These are phyloP conservation scores for Tinea semifulvella DNA, from an alignment of 2,888 invertebrate genomes.

Conservation along the genomic window DNA sequence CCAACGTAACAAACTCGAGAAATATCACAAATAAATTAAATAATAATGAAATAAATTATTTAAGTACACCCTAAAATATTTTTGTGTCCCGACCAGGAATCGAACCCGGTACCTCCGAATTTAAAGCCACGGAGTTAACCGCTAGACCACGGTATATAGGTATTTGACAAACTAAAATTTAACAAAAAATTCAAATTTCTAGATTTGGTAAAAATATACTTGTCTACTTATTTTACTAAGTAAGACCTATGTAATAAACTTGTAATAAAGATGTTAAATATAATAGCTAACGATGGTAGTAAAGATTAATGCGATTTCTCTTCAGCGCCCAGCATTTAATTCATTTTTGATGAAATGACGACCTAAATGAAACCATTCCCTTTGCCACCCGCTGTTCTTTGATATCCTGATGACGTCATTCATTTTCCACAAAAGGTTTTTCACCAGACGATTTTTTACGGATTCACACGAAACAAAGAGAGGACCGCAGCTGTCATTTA, in stretches of 20 bases:
- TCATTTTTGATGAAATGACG: conserved; percentile 9
- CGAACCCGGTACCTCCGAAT: too few species aligned
- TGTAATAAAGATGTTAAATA: neutral
- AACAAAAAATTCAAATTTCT: too few species aligned
- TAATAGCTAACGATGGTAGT: neutral
- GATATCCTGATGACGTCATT: conserved; percentile 2
- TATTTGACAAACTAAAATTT: too few species aligned
- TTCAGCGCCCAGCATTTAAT: neutral
- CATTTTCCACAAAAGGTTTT: conserved; percentile 3
- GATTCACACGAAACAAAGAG: neutral
- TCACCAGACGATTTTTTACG: neutral
- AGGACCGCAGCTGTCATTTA: neutral
- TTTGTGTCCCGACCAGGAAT: too few species aligned
- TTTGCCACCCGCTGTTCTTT: conserved; percentile 7
- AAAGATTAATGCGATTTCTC: conserved; percentile 8
- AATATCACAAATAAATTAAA: too few species aligned
- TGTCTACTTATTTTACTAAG: too few species aligned
- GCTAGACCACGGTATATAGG: too few species aligned
- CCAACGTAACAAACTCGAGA: too few species aligned
- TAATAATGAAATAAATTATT: too few species aligned
- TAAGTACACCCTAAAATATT: too few species aligned
- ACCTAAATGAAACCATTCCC: neutral
- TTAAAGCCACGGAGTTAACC: too few species aligned
- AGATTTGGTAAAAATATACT: too few species aligned
- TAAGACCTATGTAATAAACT: neutral